These are phyloP conservation scores for Sebastes reedi DNA, from an alignment of 2,797 vertebrate species.

Conservation along the genomic window DNA sequence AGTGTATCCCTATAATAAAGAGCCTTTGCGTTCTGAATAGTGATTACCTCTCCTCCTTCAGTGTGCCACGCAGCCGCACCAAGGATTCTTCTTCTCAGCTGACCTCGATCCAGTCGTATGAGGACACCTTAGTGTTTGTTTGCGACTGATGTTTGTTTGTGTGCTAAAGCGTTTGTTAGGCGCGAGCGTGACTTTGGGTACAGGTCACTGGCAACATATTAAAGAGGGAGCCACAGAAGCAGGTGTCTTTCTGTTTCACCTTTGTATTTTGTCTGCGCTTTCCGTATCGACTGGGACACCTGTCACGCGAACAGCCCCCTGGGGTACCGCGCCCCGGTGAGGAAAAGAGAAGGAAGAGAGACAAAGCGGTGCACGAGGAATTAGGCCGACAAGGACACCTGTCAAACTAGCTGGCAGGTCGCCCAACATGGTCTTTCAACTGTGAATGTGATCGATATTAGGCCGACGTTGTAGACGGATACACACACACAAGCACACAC, in stretches of 20 bases:
- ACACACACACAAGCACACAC: not conserved
- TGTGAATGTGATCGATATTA: conserved; percentile 72
- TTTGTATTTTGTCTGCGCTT: conserved; percentile 40
- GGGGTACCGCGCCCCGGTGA: conserved; percentile 29
- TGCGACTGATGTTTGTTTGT: conserved; percentile 4
- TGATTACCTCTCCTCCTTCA: conserved; percentile 67
- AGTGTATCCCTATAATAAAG: conserved; percentile 80
- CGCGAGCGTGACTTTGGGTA: not conserved
- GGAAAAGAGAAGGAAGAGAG: conserved; percentile 46
- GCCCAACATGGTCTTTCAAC: conserved; percentile 43
- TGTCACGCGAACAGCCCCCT: conserved; percentile 60
- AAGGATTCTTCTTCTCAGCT: conserved; percentile 41
- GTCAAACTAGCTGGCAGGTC: conserved; percentile 70
- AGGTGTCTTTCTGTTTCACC: conserved; percentile 57
- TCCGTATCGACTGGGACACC: conserved; percentile 47
- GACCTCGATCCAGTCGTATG: conserved; percentile 40
- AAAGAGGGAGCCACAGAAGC: conserved; percentile 35
- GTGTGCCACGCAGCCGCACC: conserved; percentile 38
- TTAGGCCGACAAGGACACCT: conserved; percentile 75
- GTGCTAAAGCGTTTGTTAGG: conserved; percentile 1
- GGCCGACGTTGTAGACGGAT: conserved; percentile 38
- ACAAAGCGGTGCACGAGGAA: conserved; percentile 42
- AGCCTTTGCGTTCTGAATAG: conserved; percentile 75
- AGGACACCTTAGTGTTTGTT: conserved; percentile 28
- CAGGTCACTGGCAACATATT: conserved; percentile 16